Base-by-base conservation (phyloP, 2,888 invertebrate species). In the Epistrophe eligans region DNA sequence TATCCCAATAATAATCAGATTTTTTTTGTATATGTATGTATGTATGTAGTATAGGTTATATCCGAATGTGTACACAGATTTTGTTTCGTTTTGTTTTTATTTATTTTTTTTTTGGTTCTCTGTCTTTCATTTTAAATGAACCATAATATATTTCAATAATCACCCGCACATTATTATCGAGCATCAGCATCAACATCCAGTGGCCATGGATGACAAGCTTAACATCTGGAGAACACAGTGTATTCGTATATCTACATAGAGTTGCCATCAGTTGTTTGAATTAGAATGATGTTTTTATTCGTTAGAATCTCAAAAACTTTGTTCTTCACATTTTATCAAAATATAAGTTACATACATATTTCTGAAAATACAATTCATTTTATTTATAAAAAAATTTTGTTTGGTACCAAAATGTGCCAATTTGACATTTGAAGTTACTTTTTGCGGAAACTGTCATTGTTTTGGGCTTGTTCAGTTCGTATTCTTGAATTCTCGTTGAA, bases 121-220 rank as follows among this genome's bases (percentile, higher is more conserved):
- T 66, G 50, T 38, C 28, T 17, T 55, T 66, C 71, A 76, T 77
- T 77, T 82, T 71, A 82, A 85, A 85, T 77, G 74, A 79, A 87
- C 83, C 83, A 79, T 83, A 87, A 87, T 83, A 83, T 87, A 76
- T 87, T 83, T 87, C 83, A 87, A 87, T 82, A 87, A 83, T 87
- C 87, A 87, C 87, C 87, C 87, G 87, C 87, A 87, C 83, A 83
- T 87, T 83, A 79, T 87, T 72, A 87, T 83, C 60, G 55, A 74
- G 73, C 58, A 24, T 24, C 24, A 60, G 48, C 70, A 55, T 24
- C 40, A 70, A 24, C 55, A 32, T 48, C 24, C 52, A 67, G 48
- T 28, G 71, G 64, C 77, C 64, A 83, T 74, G 38, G 79, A 76
- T 83, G 87, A 79, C 71, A 79, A 76, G 52, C 35, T 38, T 35